phyloP scores from a whole-genome alignment of 2,888 invertebrate genomes.

The Ochropacha duplaris region DNA sequence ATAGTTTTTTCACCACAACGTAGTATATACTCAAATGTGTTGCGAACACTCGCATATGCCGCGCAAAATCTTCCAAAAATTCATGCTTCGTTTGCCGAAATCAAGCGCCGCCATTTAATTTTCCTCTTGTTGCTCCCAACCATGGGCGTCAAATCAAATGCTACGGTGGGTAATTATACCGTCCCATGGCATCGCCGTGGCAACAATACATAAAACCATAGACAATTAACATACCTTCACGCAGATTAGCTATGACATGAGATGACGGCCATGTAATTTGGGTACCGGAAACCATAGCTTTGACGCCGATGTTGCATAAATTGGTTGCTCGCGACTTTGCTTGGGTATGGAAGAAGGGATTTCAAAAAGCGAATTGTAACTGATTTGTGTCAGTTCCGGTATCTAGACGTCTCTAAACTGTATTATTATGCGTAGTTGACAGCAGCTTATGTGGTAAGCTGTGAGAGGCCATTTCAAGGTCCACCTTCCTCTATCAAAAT shows the following conservation, averaged over 20 bases:
- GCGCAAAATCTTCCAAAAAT: background rate
- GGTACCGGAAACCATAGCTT: background rate
- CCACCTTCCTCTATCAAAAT: no score
- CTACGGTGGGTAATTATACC: conserved; percentile 4
- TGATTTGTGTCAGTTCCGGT: background rate
- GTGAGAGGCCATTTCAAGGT: no score
- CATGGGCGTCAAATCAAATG: conserved; percentile 1
- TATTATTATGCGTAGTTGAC: background rate
- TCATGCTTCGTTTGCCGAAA: background rate
- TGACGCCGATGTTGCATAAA: background rate
- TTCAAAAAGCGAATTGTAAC: background rate
- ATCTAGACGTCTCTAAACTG: no score
- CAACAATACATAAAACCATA: conserved; percentile 18
- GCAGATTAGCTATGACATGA: conserved; percentile 40
- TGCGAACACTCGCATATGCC: background rate
- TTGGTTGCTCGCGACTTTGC: background rate
- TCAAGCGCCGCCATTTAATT: background rate
- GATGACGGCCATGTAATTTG: conserved; percentile 36
- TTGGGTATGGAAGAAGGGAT: background rate
- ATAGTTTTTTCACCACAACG: no score
- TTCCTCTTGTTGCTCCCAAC: background rate
- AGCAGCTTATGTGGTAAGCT: no score
- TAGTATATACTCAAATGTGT: no score
- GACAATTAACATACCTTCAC: conserved; percentile 31
- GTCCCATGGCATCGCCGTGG: conserved; percentile 9